A percentile compares a stretch with the other conserved stretches of the same genome.
These are phyloP conservation scores for Ephestia elutella DNA, from an alignment of 1,140 invertebrate genomes.

Conservation along the genomic window DNA sequence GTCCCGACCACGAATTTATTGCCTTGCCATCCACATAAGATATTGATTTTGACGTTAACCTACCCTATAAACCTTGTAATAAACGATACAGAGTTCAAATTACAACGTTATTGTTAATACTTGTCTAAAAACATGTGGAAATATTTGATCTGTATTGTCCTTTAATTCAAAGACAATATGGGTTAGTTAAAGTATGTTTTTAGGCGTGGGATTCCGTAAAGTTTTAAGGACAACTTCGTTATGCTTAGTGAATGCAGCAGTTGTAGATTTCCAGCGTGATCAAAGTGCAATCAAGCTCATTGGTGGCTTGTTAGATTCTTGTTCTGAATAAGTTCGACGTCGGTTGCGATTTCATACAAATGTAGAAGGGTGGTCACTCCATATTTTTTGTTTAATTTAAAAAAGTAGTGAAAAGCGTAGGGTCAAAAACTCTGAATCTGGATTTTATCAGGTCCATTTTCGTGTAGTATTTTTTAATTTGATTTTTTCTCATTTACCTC, in stretches of 20 bases:
- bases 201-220: not conserved
- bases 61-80: not conserved
- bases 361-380: no score
- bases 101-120: not conserved
- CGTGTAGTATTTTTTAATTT: no score
- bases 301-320: no score
- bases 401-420: no score
- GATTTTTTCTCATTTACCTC: no score
- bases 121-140: not conserved
- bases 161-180: not conserved
- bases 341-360: no score
- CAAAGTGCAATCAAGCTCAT: not conserved
- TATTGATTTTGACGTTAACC: not conserved
- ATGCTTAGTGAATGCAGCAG: not conserved
- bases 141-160: not conserved
- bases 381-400: no score
- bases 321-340: no score
- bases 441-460: no score
- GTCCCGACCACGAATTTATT: not conserved
- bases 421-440: no score
- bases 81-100: not conserved
- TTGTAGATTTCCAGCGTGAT: not conserved
- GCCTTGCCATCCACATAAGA: not conserved
- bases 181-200: not conserved
- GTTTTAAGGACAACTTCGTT: not conserved